Evolutionary conservation across 2,113 vertebrate genomes (phyloP), one percentile per base, ranked within the genome.

Genomic region (Pachyramphus minor): DNA sequence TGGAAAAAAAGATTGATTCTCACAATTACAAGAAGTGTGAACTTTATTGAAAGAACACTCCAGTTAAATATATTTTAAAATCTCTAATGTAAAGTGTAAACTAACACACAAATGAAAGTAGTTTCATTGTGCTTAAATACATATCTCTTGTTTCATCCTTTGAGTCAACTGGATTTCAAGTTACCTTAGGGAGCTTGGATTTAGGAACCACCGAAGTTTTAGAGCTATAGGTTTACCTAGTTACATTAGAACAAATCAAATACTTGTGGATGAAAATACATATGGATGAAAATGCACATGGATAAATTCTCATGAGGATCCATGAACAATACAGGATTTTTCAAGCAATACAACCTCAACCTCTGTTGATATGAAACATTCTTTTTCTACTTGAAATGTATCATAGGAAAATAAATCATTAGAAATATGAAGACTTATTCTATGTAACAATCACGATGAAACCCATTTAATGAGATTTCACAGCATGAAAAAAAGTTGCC

Each of bases 401-500:
- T 56, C 28, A 68, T 42, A 91, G 53, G 59, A 89, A 91, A 91
- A 92, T 66, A 95, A 95, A 87, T 80, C 31, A 76, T 95, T 94
- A 87, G 53, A 73, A 95, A 93, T 89, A 89, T 76, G 84, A 88
- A 81, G 84, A 64, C 41, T 75, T 84, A 53, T 72, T 92, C 87
- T 91, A 55, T 73, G 50, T 69, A 89, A 82, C 67, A 79, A 62
- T 89, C 62, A 94, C 53, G 94, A 15, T 42, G 77, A 96, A 95
- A 87, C 16, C 44, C 30, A 1, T 68, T 95, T 93, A 96, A 96
- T 95, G 62, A 89, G 74, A 89, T 89, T 94, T 96, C 91, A 93
- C 74, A 95, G 87, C 84, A 66, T 1, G 3, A 74, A 91, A 82
- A 82, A 45, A 87, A 73, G 71, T 96, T 94, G 33, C 53, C 63